These are phyloP conservation scores for Conchocele bisecta DNA, from an alignment of 2,888 invertebrate genomes.

Conservation along the genomic window DNA sequence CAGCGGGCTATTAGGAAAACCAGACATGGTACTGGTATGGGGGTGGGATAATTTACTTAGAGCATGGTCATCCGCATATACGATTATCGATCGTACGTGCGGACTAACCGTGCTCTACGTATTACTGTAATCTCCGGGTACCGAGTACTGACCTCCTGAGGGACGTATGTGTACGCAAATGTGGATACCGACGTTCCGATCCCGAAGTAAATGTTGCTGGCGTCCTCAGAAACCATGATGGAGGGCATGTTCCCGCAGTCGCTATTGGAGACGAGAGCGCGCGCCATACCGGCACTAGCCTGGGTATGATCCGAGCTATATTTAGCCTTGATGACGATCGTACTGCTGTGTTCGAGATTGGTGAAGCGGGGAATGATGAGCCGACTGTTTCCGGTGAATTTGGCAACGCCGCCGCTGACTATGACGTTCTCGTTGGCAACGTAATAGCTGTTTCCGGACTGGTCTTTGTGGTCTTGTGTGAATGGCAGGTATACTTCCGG, in stretches of 20 bases:
- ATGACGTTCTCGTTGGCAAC: conserved; percentile 61
- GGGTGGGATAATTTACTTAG: too few species aligned
- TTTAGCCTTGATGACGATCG: conserved; percentile 66
- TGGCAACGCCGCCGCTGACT: conserved; percentile 60
- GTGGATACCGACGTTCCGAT: conserved; percentile 31
- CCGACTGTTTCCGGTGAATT: conserved; percentile 68
- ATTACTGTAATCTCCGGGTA: too few species aligned
- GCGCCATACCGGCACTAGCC: conserved; percentile 15
- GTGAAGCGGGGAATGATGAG: conserved; percentile 72
- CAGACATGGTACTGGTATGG: too few species aligned
- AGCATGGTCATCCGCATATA: too few species aligned
- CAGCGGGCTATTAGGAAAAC: too few species aligned
- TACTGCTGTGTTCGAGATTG: conserved; percentile 64
- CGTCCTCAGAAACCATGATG: conserved; percentile 61
- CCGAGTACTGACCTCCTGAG: conserved; percentile 26
- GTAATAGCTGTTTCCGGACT: conserved; percentile 51
- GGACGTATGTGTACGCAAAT: conserved; percentile 36
- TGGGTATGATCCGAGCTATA: conserved; percentile 58
- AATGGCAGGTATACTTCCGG: conserved; percentile 63
- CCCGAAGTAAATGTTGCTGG: conserved; percentile 54
- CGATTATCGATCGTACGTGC: too few species aligned
- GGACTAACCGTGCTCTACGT: too few species aligned
- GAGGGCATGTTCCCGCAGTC: conserved; percentile 68
- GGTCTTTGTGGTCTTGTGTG: conserved; percentile 46
- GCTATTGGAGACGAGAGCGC: conserved; percentile 70